A percentile compares a stretch with the other conserved stretches of the same genome.
Evolutionary conservation across 2,888 invertebrate genomes (phyloP).

Genomic region (Aelia acuminata): DNA sequence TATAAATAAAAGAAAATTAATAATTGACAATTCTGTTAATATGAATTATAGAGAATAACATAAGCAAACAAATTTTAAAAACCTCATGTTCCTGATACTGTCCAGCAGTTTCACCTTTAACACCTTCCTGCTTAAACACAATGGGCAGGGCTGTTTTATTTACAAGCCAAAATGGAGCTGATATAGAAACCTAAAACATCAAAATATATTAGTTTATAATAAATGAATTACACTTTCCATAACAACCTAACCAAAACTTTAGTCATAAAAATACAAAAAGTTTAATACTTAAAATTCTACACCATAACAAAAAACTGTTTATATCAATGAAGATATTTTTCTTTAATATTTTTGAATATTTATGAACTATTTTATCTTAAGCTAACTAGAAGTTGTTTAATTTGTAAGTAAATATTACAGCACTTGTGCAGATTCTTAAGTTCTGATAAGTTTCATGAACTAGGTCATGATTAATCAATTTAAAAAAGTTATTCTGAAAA

Average conservation of each 20-base stretch:
- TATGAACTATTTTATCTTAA: too few species aligned
- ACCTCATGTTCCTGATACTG: conserved; percentile 94
- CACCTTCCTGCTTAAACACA: conserved; percentile 92
- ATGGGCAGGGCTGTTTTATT: conserved; percentile 97
- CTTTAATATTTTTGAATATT: too few species aligned
- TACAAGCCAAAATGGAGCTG: conserved; percentile 76
- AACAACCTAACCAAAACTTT: too few species aligned
- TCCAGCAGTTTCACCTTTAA: conserved; percentile 83
- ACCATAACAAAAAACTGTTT: too few species aligned
- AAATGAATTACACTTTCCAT: too few species aligned
- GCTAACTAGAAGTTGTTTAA: too few species aligned
- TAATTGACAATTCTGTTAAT: conserved; percentile 27
- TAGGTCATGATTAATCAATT: not conserved
- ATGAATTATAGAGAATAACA: not conserved
- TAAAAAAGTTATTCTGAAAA: too few species aligned
- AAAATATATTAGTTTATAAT: not conserved
- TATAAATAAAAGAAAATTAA: conserved; percentile 57
- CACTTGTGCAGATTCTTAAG: not conserved
- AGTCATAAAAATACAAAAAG: not conserved
- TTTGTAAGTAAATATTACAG: not conserved
- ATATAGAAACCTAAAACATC: conserved; percentile 64
- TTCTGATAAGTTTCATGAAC: not conserved
- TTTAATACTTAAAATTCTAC: not conserved
- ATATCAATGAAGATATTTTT: too few species aligned
- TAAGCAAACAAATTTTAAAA: not conserved